These are phyloP conservation scores for Laothoe populi DNA, from an alignment of 2,888 invertebrate species.

Conservation along the genomic window DNA sequence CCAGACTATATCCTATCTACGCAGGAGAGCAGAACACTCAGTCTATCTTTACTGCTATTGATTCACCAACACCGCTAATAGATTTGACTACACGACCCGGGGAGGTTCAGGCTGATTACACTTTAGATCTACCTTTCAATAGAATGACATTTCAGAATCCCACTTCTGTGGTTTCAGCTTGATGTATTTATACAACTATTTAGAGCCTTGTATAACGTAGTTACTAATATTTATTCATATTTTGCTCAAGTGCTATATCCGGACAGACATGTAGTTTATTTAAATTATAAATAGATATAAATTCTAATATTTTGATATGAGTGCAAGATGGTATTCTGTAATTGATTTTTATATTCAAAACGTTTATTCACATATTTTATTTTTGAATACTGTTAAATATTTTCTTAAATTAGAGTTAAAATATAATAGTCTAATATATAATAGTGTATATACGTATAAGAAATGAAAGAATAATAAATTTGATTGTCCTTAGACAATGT, in stretches of 20 bases:
- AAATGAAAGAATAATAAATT: too few species aligned
- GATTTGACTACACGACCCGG: constrained; percentile 72
- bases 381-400: background rate
- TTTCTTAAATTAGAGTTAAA: background rate
- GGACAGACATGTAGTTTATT: constrained; percentile 57
- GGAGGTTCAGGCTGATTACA: constrained; percentile 78
- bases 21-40: constrained; percentile 47
- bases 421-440: too few species aligned
- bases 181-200: constrained; percentile 66
- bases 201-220: constrained; percentile 57
- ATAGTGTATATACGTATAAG: too few species aligned
- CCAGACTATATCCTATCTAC: constrained; percentile 66
- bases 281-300: constrained; percentile 14
- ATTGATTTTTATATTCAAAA: background rate
- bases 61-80: constrained; percentile 59
- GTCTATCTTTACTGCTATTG: constrained; percentile 57
- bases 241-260: constrained; percentile 69
- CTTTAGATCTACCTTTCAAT: constrained; percentile 78
- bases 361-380: too few species aligned
- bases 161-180: constrained; percentile 81
- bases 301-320: background rate
- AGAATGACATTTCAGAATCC: constrained; percentile 80
- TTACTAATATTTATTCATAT: constrained; percentile 64
- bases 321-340: background rate
- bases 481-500: too few species aligned